Conservation (phyloP, 2,113 vertebrate species). For the Pungitius pungitius region DNA sequence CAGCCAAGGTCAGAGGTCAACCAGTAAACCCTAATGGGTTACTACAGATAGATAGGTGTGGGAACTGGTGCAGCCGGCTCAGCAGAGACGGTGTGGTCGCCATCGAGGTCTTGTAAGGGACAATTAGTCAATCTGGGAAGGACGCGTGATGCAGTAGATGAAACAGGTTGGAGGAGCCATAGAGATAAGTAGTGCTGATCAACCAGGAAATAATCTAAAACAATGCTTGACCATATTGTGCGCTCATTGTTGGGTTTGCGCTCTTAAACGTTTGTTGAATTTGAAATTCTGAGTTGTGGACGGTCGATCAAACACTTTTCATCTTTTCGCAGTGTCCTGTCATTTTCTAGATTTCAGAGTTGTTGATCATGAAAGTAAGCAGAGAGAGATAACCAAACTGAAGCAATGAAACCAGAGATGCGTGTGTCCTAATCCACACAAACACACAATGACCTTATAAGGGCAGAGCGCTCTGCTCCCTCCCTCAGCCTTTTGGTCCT, state of each 20-base stretch:
- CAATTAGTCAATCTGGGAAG: slow-evolving; percentile 2
- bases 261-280: neutral
- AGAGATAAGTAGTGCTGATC: neutral
- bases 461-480: slow-evolving; percentile 39
- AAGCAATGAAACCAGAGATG: slow-evolving; percentile 22
- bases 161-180: neutral
- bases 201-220: neutral
- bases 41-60: slow-evolving; percentile 67
- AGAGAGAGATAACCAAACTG: neutral
- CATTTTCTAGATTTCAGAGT: neutral
- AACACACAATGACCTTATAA: slow-evolving; percentile 46
- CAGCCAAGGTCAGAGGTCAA: slow-evolving; percentile 64
- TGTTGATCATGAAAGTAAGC: neutral
- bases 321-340: neutral
- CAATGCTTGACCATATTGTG: neutral
- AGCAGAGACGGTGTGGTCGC: neutral
- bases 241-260: neutral
- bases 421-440: slow-evolving; percentile 8
- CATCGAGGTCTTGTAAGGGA: slow-evolving; percentile 9
- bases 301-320: neutral
- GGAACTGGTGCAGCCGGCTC: slow-evolving; percentile 57
- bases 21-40: slow-evolving; percentile 75
- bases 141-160: neutral
- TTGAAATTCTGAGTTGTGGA: neutral
- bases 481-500: slow-evolving; percentile 32